Evolutionary conservation across 1,140 invertebrate genomes (phyloP).

Genomic region (Reticulitermes speratus): DNA sequence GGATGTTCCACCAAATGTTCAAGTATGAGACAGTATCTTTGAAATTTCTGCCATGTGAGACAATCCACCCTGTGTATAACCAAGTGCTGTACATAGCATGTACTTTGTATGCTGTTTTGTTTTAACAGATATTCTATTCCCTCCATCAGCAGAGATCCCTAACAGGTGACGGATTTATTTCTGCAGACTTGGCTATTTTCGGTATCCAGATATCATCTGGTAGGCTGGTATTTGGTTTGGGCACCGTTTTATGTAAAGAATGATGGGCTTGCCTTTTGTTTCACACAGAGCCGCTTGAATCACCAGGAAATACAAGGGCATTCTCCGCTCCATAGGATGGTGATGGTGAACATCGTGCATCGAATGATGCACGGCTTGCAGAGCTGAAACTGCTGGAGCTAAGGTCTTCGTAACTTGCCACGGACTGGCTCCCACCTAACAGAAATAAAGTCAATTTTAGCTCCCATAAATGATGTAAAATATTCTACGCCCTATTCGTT

Average conservation of each 20-base stretch:
- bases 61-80: background rate
- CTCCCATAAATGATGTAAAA: too few species aligned
- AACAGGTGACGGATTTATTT: background rate
- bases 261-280: background rate
- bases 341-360: constrained; percentile 68
- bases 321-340: constrained; percentile 66
- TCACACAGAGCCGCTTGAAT: constrained; percentile 68
- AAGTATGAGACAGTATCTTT: background rate
- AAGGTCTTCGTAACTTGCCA: constrained; percentile 67
- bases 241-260: background rate
- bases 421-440: constrained; percentile 57
- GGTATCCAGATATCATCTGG: background rate
- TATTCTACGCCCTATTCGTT: too few species aligned
- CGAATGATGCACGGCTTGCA: constrained; percentile 73
- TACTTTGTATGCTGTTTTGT: background rate
- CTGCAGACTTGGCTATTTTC: background rate
- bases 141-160: background rate
- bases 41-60: background rate
- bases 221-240: background rate
- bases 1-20: background rate
- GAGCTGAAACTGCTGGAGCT: constrained; percentile 81
- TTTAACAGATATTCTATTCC: too few species aligned
- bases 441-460: constrained; percentile 35
- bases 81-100: background rate
- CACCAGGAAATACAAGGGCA: constrained; percentile 72